Base-by-base conservation (phyloP, 2,888 invertebrate species). In the Cryptosula pallasiana region DNA sequence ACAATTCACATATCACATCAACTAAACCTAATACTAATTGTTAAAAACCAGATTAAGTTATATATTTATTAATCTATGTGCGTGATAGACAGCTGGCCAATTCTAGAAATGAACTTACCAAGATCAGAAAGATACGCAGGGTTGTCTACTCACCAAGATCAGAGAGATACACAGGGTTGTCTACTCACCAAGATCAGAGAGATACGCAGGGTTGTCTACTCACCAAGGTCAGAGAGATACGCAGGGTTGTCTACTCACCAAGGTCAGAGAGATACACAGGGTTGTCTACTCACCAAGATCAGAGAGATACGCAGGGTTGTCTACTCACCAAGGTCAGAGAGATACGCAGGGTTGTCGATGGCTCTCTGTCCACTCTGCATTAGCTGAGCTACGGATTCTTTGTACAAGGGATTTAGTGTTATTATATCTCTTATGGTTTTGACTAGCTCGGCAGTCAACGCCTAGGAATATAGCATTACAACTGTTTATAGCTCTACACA, bases 351-450 rank as follows among this genome's bases (percentile, higher is more conserved):
- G 88, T 99, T 98, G 85, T 99, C 99, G 16, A 97, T 93, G 34
- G 98, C 95, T 73, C 95, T 88, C 85, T 96, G 95, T 0, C 96
- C 96, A 80, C 95, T 95, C 78, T 96, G 95, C 79, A 99, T 87
- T 91, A 99, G 95, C 86, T 97, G 95, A 81, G 95, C 94, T n/a
- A 99, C 89, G 71, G 95, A 95, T 83, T 99, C 98, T 76, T 96
- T 84, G 78, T 98, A 98, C 73, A 99, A 86, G 0, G 97, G 95
- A 89, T 98, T 99, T 87, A 98, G 89, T 76, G 94, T 78, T 75
- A 99, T 96, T 73, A 99, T 96, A 86, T 99, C 99, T 72, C 96
- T 88, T 76, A 98, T 95, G 0, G 97, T 98, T 86, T 97, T 95
- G 69, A 97, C 95, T 73, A 97, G 90, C 87, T 98, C 97, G 84